A percentile compares a stretch with the other conserved stretches of the same genome.
phyloP scores from a whole-genome alignment of 1,140 invertebrate species.

The Macrocentrus cingulum region DNA sequence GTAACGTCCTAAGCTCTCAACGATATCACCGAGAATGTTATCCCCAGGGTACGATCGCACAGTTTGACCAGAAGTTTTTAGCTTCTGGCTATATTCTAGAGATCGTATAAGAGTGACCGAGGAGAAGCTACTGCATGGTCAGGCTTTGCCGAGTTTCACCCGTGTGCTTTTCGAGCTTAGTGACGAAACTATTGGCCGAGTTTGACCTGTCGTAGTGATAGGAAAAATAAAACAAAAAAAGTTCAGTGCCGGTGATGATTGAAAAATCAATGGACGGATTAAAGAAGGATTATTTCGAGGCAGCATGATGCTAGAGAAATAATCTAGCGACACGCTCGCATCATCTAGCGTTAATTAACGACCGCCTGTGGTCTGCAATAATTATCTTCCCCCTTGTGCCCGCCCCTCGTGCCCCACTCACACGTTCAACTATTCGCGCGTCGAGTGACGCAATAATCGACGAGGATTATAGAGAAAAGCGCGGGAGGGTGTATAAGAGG shows the following conservation, averaged over 20 bases:
- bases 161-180: slow-evolving; percentile 9
- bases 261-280: slow-evolving; percentile 17
- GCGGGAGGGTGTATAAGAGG: neutral
- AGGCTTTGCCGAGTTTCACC: slow-evolving; percentile 8
- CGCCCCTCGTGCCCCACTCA: neutral
- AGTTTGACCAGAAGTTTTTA: slow-evolving; percentile 13
- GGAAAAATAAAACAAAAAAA: neutral
- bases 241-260: neutral
- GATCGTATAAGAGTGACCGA: neutral
- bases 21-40: neutral
- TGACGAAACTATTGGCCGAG: slow-evolving; percentile 5
- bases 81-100: neutral
- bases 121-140: neutral
- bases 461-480: neutral
- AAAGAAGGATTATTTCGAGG: slow-evolving; percentile 5
- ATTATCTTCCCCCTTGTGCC: neutral
- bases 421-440: too few relatives aligned
- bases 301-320: neutral
- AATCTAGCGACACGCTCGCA: slow-evolving; percentile 11
- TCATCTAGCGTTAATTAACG: slow-evolving; percentile 11
- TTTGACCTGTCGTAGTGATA: neutral
- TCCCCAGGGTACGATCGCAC: slow-evolving; percentile 3
- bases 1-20: too few relatives aligned
- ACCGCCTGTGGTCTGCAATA: slow-evolving; percentile 16
- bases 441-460: slow-evolving; percentile 6